Conservation (phyloP, 2,888 invertebrate genomes). For the Polydesmus complanatus region DNA sequence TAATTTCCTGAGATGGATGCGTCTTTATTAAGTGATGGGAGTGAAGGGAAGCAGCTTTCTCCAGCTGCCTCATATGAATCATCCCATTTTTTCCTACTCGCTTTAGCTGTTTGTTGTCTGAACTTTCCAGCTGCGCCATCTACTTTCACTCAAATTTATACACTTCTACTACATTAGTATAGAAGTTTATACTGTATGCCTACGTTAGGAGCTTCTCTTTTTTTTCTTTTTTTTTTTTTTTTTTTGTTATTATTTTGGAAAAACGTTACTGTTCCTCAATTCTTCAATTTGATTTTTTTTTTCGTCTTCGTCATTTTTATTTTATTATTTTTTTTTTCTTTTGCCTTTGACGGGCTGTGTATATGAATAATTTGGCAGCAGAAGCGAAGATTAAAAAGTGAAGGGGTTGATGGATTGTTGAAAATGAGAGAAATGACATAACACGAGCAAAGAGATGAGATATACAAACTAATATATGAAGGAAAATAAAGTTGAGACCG, state of each 20-base stretch:
- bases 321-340: background rate
- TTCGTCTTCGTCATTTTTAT: too few relatives aligned
- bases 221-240: too few relatives aligned
- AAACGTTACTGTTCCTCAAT: too few relatives aligned
- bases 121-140: constrained; percentile 5
- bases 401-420: constrained; percentile 1
- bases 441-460: background rate
- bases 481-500: background rate
- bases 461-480: background rate
- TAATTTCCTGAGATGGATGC: background rate
- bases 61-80: constrained; percentile 4
- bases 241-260: too few relatives aligned
- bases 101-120: constrained; percentile 1
- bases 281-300: too few relatives aligned
- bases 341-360: background rate
- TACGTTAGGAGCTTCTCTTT: background rate
- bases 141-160: too few relatives aligned
- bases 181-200: background rate
- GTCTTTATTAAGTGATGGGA: background rate
- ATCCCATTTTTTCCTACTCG: too few relatives aligned
- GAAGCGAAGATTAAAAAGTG: background rate
- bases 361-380: background rate
- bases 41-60: constrained; percentile 1
- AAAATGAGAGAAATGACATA: background rate
- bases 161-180: background rate